Evolutionary conservation across 2,113 vertebrate genomes (phyloP), one percentile per base, ranked within the genome.

Genomic region (Paramisgurnus dabryanus): DNA sequence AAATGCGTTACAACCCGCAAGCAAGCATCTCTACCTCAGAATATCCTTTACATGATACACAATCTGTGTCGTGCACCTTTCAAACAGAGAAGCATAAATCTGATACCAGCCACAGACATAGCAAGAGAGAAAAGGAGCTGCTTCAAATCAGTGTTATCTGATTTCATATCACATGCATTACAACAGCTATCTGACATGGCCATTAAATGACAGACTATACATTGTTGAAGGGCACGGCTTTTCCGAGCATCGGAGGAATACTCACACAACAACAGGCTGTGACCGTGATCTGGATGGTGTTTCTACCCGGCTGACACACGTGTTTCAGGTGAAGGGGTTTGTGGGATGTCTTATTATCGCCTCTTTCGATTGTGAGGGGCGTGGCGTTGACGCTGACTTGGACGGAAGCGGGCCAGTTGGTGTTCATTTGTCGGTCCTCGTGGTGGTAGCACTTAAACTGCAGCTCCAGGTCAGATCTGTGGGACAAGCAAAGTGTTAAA

Each of bases 361-460:
- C 98, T 1, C 98, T 92, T 73, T 99, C 98, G 3, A 99, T 99
- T 89, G 96, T 99, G 88, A 99, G 97, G 1, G 98, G 98, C 0
- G 98, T 99, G 89, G 98, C 98, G 4, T 99, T 99, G 87, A 99
- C 98, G 79, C 98, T 99, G 95, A 99, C 98, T 92, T 99, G 98
- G 85, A 99, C 98, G 0, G 98, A 99, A 10, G 98, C 98, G 0
- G 98, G 98, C 98, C 98, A 99, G 92, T 99, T 99, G 83, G 98
- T 99, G 93, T 99, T 99, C 97, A 99, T 99, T 92, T 99, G 98
- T 82, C 98, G 91, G 91, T 99, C 98, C 91, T 99, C 98, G 0
- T 99, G 98, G 88, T 99, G 98, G 90, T 99, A 99, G 93, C 98
- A 99, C 87, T 99, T 99, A 88, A 99, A 99, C 91, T 99, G 98